Evolutionary conservation across 2,797 vertebrate species (phyloP).

Genomic region (Epinephelus coioides): DNA sequence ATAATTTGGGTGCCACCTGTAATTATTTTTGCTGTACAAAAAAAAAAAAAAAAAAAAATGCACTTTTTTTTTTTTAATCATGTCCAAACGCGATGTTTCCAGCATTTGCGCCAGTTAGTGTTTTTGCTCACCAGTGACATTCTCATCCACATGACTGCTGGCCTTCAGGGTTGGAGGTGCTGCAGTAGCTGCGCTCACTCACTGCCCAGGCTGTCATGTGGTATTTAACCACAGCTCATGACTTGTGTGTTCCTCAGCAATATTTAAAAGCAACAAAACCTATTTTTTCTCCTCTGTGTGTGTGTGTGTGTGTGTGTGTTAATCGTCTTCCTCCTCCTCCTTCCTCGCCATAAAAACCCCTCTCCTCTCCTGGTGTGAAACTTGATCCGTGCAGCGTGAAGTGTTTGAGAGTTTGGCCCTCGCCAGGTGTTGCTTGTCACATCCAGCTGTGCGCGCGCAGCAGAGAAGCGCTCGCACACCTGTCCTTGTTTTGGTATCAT

Average conservation of each 20-base stretch:
- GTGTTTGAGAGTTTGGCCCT: conserved; percentile 70
- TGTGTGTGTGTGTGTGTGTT: no score
- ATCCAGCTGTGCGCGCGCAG: conserved; percentile 79
- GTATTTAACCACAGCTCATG: conserved; percentile 67
- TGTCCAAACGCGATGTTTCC: conserved; percentile 17
- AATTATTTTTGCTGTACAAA: conserved; percentile 25
- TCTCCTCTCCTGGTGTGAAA: conserved; percentile 69
- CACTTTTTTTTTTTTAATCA: neutral
- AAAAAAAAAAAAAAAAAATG: neutral
- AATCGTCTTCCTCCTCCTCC: neutral
- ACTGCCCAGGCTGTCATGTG: conserved; percentile 66
- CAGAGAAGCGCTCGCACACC: conserved; percentile 58
- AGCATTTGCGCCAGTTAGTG: conserved; percentile 70
- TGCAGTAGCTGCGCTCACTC: conserved; percentile 66
- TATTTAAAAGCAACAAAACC: conserved; percentile 22
- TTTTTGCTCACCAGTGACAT: conserved; percentile 72
- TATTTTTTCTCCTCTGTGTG: neutral
- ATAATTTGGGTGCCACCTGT: conserved; percentile 58
- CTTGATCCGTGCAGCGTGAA: conserved; percentile 73
- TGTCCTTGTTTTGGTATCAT: conserved; percentile 64
- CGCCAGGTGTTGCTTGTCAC: conserved; percentile 83
- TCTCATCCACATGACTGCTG: conserved; percentile 72
- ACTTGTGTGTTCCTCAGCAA: conserved; percentile 40
- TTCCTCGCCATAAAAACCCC: conserved; percentile 2
- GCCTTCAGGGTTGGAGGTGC: conserved; percentile 74